Evolutionary conservation across 2,888 invertebrate genomes (phyloP), one percentile per base, ranked within the genome.

Genomic region (Lycia hirtaria): DNA sequence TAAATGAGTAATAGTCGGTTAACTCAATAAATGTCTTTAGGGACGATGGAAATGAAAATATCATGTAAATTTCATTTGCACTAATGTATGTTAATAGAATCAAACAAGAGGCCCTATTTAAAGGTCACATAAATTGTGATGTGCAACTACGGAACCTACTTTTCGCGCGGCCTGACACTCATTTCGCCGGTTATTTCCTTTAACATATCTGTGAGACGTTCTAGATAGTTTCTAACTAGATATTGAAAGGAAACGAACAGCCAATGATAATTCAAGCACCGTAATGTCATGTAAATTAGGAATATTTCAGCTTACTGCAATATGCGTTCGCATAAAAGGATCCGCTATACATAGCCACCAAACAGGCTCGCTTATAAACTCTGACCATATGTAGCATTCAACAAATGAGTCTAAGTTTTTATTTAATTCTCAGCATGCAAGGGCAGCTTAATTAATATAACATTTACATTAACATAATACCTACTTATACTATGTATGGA

Each of bases 401-500:
- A 62, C 56, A 68, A 67, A 68, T 66, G 28, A 65, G 45, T 59
- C 50, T 56, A 55, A 40, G 52, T 62, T 50, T 49, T 57, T 44
- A 15, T 41, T 35, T 43, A 50, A 49, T 48, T 26, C 55, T 51
- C 28, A 14, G 26, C 32, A 9, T 41, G 45, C 53, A 49, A 38
- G 48, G 48, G 38, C 40, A 41, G 35, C 38, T 56, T 67, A 44
- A 55, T 51, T 55, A 60, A 41, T 51, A 51, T 37, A 35, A 40
- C 20, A 40, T 51, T 51, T 38, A 52, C 32, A 56, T 56, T 48
- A 58, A 65, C 68, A 68, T 67, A 63, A 85, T 88, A 88, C 87
- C 79, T 89, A 88, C 88, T 88, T 80, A 89, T 85, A 87, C 89
- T 89, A 87, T 81, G 72, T 73, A 79, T 83, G 83, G 79, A 85